Evolutionary conservation across 2,797 vertebrate species (phyloP).

Genomic region (Meriones psammophilus): DNA sequence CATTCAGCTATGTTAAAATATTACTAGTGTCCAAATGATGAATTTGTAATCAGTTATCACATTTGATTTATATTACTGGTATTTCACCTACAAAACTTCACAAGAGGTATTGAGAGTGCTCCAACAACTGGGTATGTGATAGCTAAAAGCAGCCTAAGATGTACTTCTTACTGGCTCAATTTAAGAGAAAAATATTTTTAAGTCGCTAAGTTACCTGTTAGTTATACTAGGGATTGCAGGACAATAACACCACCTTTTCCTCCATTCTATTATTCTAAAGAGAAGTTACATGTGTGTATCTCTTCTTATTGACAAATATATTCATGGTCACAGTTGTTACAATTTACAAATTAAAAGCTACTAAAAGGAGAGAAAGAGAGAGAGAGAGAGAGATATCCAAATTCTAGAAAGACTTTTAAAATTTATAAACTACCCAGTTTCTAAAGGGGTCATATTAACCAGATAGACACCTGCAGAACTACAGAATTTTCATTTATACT

Average conservation of each 20-base stretch:
- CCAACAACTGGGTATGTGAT: slow-evolving; percentile 3
- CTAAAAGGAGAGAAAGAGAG: background rate
- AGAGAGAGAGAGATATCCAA: background rate
- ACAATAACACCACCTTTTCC: background rate
- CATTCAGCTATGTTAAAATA: slow-evolving; percentile 56
- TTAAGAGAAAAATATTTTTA: slow-evolving; percentile 50
- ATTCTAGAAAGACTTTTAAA: slow-evolving; percentile 26
- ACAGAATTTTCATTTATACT: slow-evolving; percentile 25
- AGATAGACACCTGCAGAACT: slow-evolving; percentile 41
- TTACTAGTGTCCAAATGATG: slow-evolving; percentile 52
- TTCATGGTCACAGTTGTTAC: slow-evolving; percentile 26
- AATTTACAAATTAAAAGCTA: slow-evolving; percentile 61
- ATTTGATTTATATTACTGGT: slow-evolving; percentile 58
- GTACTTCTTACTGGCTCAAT: background rate
- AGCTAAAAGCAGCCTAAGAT: slow-evolving; percentile 50
- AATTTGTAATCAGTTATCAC: slow-evolving; percentile 46
- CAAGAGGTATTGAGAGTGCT: slow-evolving; percentile 44
- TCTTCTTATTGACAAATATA: background rate
- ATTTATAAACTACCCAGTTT: slow-evolving; percentile 44
- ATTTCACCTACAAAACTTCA: slow-evolving; percentile 46
- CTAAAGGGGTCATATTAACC: slow-evolving; percentile 28
- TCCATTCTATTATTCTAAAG: slow-evolving; percentile 16
- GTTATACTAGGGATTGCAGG: background rate
- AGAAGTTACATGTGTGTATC: background rate
- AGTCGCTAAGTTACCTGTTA: slow-evolving; percentile 16